Evolutionary conservation across 2,888 invertebrate genomes (phyloP), one percentile per base, ranked within the genome.

Genomic region (Drosophila lacicola): DNA sequence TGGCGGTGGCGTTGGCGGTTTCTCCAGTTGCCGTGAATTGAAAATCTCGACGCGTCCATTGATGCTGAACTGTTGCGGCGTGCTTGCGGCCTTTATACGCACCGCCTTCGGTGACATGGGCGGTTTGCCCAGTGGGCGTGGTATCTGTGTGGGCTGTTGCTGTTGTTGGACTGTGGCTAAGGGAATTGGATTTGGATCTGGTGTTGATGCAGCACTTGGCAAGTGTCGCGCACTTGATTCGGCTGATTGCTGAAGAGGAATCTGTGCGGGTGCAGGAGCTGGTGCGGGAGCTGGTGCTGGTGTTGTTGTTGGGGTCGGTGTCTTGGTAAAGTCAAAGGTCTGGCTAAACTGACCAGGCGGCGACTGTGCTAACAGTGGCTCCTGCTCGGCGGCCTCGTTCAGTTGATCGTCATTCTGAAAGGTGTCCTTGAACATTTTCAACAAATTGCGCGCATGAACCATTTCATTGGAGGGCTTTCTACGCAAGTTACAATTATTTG

Each of bases 1-100:
- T 29, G 88, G 89, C 42, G 90, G 90, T 29, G 88, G 89, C 42
- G 90, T 83, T 56, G 82, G 80, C 1, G 90, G 88, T 45, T 82
- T 89, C 1, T 80, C 79, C 70, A 90, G 77, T 46, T 87, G 86
- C n/a, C 90, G 90, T 2, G 91, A 91, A 51, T 91, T 91, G 47
- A 91, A 91, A 29, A 91, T 91, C 65, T 91, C 92, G 3, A 91
- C 90, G 9, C 91, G 89, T 8, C 91, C 92, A 60, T 90, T 91
- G 34, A 90, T 91, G 76, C 90, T 91, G 46, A 90, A 91, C 33
- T 90, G 90, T 46, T 74, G 87, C 4, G 79, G 61, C 34, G 79
- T 67, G 10, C 77, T 75, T 8, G 67, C 4, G 19, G 36, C 36
- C 46, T 65, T 56, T 3, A 73, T 62, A 21, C 78, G 76, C 34